phyloP scores from a whole-genome alignment of 2,797 vertebrate genomes.

The Podargus strigoides region DNA sequence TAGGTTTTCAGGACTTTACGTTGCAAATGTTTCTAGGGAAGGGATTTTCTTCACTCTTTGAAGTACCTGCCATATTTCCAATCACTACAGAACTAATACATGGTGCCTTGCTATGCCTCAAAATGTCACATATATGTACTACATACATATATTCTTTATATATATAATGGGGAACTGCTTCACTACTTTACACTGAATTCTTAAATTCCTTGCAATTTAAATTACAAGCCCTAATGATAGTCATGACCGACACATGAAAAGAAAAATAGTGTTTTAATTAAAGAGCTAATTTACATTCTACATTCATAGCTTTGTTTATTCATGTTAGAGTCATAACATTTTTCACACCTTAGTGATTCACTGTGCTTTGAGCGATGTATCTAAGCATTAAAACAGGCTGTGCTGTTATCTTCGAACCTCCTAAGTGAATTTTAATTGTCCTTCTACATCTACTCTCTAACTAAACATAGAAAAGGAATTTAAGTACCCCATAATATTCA shows the following conservation, averaged over 20 bases:
- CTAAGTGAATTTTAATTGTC: not conserved
- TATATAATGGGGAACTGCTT: not conserved
- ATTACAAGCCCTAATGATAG: not conserved
- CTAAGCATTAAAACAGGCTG: not conserved
- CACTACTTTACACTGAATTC: not conserved
- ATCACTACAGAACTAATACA: not conserved
- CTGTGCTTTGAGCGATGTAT: not conserved
- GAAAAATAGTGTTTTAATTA: not conserved
- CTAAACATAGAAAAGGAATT: not conserved
- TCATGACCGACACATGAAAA: not conserved
- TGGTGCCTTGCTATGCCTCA: not conserved
- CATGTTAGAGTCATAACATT: not conserved
- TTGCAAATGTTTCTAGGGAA: not conserved
- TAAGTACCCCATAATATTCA: not conserved
- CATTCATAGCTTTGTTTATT: not conserved
- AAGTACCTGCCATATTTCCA: not conserved
- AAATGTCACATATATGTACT: not conserved
- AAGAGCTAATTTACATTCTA: not conserved
- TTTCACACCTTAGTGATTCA: not conserved
- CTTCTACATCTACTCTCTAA: not conserved
- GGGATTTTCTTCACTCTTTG: not conserved
- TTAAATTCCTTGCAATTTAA: not conserved
- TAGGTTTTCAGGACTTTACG: not conserved
- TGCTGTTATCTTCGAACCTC: not conserved
- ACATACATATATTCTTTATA: fast-evolving